Evolutionary conservation across 2,888 invertebrate species (phyloP), one percentile per base, ranked within the genome.

Genomic region (Tetragonisca angustula): DNA sequence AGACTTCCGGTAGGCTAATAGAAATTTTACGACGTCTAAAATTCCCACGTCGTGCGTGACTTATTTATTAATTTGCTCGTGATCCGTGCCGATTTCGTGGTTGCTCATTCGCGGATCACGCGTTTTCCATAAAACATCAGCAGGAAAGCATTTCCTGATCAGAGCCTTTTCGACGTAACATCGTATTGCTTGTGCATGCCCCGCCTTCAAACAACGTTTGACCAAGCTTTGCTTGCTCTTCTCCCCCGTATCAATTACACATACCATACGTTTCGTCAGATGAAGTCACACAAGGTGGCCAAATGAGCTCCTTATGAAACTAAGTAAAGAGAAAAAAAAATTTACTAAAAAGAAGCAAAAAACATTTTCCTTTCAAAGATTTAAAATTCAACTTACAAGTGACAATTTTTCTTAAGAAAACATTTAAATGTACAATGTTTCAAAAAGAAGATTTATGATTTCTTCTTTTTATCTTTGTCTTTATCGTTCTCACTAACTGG

Each of bases 121-220:
- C 74, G 89, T 79, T 90, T 91, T 92, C 90, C 89, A 91, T 90
- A 90, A 91, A 92, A 90, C 90, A 91, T 91, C 88, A 89, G 87
- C 68, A 90, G 84, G 87, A 90, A 91, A 91, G 90, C 79, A 84
- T 80, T 90, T 91, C 90, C 90, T 88, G 87, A 84, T 79, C 80
- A 83, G 68, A 43, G 24, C 69, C 78, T 78, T 56, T 24, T 61
- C 52, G 56, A 71, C 69, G 83, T 78, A 70, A 79, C 75, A 69
- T 87, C 64, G 83, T 59, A 71, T 62, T 32, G 79, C 65, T 75
- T 36, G 89, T 78, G 84, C 91, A 92, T 92, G 91, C 83, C 84
- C 81, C 81, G 91, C 89, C 81, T 91, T 89, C 85, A 89, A 92
- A 91, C 78, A 82, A 77, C 87, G 76, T 76, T 82, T 90, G 90